A percentile compares a stretch with the other conserved stretches of the same genome.
phyloP scores from a whole-genome alignment of 2,113 vertebrate genomes.

The Mesitornis unicolor region DNA sequence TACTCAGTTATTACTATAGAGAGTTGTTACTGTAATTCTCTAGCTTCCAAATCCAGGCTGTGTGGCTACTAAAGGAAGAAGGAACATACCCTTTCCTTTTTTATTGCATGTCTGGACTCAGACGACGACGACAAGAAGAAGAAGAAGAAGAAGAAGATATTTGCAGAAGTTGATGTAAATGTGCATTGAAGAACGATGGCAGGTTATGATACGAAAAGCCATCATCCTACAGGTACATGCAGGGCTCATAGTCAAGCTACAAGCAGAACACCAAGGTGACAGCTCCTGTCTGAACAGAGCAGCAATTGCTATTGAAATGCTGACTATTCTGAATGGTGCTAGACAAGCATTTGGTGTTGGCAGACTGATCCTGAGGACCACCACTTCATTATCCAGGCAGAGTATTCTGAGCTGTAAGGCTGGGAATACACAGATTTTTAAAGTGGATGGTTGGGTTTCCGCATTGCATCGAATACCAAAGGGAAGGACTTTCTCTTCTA shows the following conservation, averaged over 20 bases:
- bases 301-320: neutral
- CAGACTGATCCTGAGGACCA: too few relatives aligned
- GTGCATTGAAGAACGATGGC: accelerated
- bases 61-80: neutral
- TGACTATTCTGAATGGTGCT: neutral
- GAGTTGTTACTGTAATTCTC: too few relatives aligned
- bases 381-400: accelerated
- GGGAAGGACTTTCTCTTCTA: neutral
- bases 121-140: neutral
- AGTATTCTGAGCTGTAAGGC: accelerated
- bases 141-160: neutral
- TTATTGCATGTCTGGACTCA: neutral
- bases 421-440: neutral
- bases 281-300: neutral
- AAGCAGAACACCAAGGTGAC: neutral
- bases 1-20: neutral
- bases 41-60: neutral
- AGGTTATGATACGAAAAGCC: neutral
- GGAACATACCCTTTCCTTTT: neutral
- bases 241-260: neutral
- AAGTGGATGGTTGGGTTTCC: neutral
- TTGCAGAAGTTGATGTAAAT: neutral
- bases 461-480: accelerated
- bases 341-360: accelerated
- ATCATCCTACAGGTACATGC: accelerated